These are phyloP conservation scores for Tinea pellionella DNA, from an alignment of 2,888 invertebrate species.

Conservation along the genomic window DNA sequence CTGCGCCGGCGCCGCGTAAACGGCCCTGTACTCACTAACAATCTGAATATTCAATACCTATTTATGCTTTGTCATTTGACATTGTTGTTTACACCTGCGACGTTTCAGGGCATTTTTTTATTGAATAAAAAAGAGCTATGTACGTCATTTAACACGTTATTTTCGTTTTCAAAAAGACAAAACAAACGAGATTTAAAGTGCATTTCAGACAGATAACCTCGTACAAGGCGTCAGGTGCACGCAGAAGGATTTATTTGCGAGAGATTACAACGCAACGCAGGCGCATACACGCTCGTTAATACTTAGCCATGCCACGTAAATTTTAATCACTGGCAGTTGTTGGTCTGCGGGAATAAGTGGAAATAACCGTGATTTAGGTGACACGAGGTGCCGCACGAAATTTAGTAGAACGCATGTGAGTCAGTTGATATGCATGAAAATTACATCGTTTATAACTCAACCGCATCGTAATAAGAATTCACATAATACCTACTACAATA, in stretches of 20 bases:
- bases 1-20: constrained; percentile 74
- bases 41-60: constrained; percentile 64
- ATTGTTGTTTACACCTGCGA: constrained; percentile 59
- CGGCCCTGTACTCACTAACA: constrained; percentile 64
- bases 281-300: constrained; percentile 62
- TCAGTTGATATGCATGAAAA: neutral
- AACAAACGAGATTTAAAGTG: constrained; percentile 6
- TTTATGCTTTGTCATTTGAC: constrained; percentile 36
- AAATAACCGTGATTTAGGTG: constrained; percentile 63
- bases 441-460: constrained; percentile 1
- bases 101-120: neutral
- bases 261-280: constrained; percentile 45
- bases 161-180: neutral
- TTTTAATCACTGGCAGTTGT: constrained; percentile 67
- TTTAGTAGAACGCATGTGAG: constrained; percentile 27
- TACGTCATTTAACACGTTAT: neutral
- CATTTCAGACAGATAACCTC: constrained; percentile 9
- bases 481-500: neutral
- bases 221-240: constrained; percentile 50
- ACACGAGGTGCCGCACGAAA: constrained; percentile 39
- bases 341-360: constrained; percentile 29
- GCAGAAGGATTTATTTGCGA: constrained; percentile 61
- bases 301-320: constrained; percentile 65
- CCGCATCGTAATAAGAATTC: neutral
- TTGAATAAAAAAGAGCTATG: neutral